A percentile compares a stretch with the other conserved stretches of the same genome.
Conservation (phyloP, 1,140 invertebrate species). For the Zelostemma sp. region DNA sequence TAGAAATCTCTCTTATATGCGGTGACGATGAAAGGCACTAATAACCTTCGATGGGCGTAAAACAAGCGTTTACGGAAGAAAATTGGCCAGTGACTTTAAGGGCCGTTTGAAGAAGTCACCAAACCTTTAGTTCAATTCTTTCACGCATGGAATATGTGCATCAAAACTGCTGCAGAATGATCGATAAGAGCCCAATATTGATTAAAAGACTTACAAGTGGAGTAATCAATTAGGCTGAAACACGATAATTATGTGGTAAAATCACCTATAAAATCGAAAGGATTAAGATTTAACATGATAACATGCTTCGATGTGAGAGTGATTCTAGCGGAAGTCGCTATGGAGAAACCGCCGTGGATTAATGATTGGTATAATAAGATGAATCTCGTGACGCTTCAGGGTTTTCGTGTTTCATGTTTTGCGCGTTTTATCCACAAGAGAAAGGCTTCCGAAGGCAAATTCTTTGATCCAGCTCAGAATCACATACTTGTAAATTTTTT, state of each 20-base stretch:
- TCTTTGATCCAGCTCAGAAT: slow-evolving; percentile 25
- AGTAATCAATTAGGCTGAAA: neutral
- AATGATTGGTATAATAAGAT: slow-evolving; percentile 49
- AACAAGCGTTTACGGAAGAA: slow-evolving; percentile 24
- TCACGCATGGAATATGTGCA: no score
- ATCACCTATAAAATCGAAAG: slow-evolving; percentile 46
- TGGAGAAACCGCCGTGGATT: slow-evolving; percentile 40
- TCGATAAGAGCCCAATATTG: no score
- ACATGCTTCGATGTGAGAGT: slow-evolving; percentile 41
- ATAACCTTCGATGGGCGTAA: slow-evolving; percentile 49
- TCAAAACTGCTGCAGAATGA: no score
- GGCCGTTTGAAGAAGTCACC: no score
- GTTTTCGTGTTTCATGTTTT: slow-evolving; percentile 44
- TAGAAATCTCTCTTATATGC: slow-evolving; percentile 36
- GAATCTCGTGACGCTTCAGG: slow-evolving; percentile 49
- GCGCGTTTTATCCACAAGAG: slow-evolving; percentile 33
- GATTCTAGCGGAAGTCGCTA: slow-evolving; percentile 43
- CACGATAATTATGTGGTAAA: slow-evolving; percentile 47
- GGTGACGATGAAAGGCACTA: slow-evolving; percentile 41
- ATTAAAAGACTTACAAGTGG: no score
- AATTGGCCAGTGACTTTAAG: slow-evolving; percentile 16
- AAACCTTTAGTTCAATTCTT: no score
- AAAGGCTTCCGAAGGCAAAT: slow-evolving; percentile 40
- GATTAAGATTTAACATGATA: slow-evolving; percentile 31
- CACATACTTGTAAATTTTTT: slow-evolving; percentile 16